Conservation (phyloP, 2,797 vertebrate species). For the Bucorvus abyssinicus region DNA sequence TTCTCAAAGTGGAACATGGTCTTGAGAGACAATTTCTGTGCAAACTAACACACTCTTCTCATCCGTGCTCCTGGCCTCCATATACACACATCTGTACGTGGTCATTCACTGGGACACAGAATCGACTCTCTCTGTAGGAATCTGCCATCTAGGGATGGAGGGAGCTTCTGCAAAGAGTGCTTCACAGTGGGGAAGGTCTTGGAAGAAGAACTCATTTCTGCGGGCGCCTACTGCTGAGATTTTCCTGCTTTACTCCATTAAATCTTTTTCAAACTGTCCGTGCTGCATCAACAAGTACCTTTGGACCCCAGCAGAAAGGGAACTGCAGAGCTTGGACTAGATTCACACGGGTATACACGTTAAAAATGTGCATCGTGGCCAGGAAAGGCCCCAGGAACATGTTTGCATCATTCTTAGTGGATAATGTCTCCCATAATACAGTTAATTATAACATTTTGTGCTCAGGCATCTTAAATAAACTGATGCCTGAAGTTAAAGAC, state of each 20-base stretch:
- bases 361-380: not conserved
- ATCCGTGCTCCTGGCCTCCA: not conserved
- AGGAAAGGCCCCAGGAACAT: not conserved
- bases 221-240: not conserved
- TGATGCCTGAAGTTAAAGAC: not conserved
- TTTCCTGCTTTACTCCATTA: not conserved
- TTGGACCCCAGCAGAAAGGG: not conserved
- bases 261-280: not conserved
- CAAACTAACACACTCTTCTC: fast-evolving
- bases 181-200: not conserved
- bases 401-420: not conserved
- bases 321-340: not conserved
- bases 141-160: not conserved
- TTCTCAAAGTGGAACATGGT: not conserved
- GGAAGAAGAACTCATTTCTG: not conserved
- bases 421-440: not conserved
- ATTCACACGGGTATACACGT: not conserved
- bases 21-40: not conserved
- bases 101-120: not conserved
- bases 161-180: not conserved
- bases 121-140: not conserved
- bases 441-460: not conserved
- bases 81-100: fast-evolving
- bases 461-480: not conserved
- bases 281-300: not conserved